Evolutionary conservation across 2,797 vertebrate genomes (phyloP), one percentile per base, ranked within the genome.

Genomic region (Centroberyx gerrardi): DNA sequence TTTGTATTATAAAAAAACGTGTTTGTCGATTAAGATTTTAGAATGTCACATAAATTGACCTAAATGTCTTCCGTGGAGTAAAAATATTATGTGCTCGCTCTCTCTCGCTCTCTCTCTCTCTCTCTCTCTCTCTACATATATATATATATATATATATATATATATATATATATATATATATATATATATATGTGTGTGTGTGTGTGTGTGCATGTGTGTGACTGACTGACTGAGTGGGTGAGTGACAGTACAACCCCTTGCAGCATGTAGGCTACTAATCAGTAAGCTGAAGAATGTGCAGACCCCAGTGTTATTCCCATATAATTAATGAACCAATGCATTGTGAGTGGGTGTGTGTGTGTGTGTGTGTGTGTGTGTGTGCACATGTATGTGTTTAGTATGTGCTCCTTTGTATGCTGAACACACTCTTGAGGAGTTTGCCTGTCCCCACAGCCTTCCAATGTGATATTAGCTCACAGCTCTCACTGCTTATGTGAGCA

Each of bases 391-490:
- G 72, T 10, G 40, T n/a, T 49, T 12, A 46, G 42, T 48, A 4
- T 72, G 62, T 42, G 38, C 61, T 74, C 46, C 68, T 71, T 7
- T 62, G 67, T 49, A 70, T 42, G 76, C 65, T 31, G 54, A 68
- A 38, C 56, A 51, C 69, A 80, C 80, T 83, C 77, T 59, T 28
- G 69, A 81, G 73, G 72, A 78, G 66, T 83, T 72, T 62, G 58
- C 58, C 52, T 46, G 68, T 67, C 58, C 42, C 68, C 60, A 62
- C 75, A 70, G 74, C 76, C 67, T 64, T 59, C 65, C 64, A 54
- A 52, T 76, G 78, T 83, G 78, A 69, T 68, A 60, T 61, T 58
- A 59, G 55, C 71, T 54, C 68, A 13, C 69, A 68, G 83, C 64
- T 5, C 65, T 29, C 31, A 17, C 55, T 27, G 51, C 31, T 55